Percentiles rank a stretch among this genome's conserved stretches.
Conservation (phyloP, 23 tunicate species). For the Ascidia mentula region DNA sequence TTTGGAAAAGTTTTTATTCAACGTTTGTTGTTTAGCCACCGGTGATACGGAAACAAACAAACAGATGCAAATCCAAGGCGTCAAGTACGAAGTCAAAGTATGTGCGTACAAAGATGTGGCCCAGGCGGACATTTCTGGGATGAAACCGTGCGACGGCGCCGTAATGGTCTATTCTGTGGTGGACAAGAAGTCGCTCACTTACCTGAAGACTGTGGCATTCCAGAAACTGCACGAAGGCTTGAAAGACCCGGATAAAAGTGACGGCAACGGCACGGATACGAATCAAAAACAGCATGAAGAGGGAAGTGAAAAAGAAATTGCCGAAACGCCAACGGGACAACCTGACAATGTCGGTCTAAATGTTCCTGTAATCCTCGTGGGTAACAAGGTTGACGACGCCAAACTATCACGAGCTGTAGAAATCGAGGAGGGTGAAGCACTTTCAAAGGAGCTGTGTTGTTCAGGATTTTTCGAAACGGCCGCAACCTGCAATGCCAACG, state of each 20-base stretch:
- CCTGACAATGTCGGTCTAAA: slow-evolving; percentile 18
- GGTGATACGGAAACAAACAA: not conserved
- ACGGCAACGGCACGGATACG: slow-evolving; percentile 6
- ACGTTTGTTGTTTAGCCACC: too few species aligned
- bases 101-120: slow-evolving; percentile 12
- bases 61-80: not conserved
- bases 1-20: too few species aligned
- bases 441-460: slow-evolving; percentile 47
- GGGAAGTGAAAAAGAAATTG: not conserved
- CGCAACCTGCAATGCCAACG: slow-evolving; percentile 86
- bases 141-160: slow-evolving; percentile 37
- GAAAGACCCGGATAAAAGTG: not conserved
- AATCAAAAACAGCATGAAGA: not conserved
- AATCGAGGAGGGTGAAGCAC: slow-evolving; percentile 42
- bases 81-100: slow-evolving; percentile 40
- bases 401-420: slow-evolving; percentile 55
- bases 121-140: slow-evolving; percentile 9
- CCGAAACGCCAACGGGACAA: slow-evolving; percentile 34
- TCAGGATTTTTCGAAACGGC: slow-evolving; percentile 78
- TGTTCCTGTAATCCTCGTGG: slow-evolving; percentile 72
- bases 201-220: slow-evolving; percentile 17
- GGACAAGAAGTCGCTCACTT: slow-evolving; percentile 42
- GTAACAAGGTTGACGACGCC: slow-evolving; percentile 93
- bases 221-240: slow-evolving; percentile 26
- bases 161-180: slow-evolving; percentile 35